phyloP scores from a whole-genome alignment of 2,113 vertebrate genomes.

The Cettia cetti region DNA sequence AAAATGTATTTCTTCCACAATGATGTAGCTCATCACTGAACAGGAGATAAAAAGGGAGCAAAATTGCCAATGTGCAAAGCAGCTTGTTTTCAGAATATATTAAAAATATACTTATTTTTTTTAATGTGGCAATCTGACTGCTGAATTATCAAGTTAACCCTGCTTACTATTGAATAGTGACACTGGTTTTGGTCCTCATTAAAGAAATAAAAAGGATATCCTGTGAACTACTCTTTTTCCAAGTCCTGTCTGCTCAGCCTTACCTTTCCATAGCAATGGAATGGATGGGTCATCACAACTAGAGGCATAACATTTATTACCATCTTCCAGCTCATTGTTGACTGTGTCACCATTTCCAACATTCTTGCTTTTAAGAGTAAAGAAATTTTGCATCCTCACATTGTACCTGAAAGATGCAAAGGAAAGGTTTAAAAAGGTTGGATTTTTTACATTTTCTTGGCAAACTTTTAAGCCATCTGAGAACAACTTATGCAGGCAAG shows the following conservation, averaged over 20 bases:
- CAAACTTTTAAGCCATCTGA: not conserved
- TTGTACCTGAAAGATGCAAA: conserved; percentile 84
- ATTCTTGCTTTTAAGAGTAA: conserved; percentile 81
- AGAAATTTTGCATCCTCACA: conserved; percentile 83
- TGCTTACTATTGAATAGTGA: not conserved
- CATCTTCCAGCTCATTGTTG: conserved; percentile 90
- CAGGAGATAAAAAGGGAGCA: not conserved
- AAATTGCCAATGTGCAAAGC: not conserved
- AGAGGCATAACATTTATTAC: conserved; percentile 88
- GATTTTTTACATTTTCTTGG: not conserved
- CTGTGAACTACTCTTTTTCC: not conserved
- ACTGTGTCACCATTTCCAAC: conserved; percentile 88
- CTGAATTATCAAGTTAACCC: not conserved
- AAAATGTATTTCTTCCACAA: not conserved
- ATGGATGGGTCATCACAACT: conserved; percentile 85
- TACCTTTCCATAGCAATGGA: conserved; percentile 88
- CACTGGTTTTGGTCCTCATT: not conserved
- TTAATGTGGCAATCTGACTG: not conserved
- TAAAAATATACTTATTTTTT: not conserved
- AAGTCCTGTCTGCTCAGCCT: conserved; percentile 96
- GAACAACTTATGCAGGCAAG: not conserved
- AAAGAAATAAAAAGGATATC: not conserved
- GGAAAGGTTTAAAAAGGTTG: not conserved
- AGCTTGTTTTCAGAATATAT: not conserved
- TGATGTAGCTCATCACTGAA: not conserved